Evolutionary conservation across 2,888 invertebrate genomes (phyloP).

Genomic region (Ennomos erosarius): DNA sequence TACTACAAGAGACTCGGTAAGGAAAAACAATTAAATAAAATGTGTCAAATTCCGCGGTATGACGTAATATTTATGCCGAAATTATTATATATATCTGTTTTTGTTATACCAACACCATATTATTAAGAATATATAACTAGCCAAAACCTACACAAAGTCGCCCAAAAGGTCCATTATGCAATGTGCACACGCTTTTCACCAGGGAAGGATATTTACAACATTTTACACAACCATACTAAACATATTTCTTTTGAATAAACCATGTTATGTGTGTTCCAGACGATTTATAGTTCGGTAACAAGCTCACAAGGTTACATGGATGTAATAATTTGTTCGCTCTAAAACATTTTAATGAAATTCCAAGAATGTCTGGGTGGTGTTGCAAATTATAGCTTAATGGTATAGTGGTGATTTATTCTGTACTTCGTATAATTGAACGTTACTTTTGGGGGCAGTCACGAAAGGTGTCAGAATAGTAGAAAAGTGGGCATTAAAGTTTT

Average conservation of each 20-base stretch:
- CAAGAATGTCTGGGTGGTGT: slow-evolving; percentile 37
- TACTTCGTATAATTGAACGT: slow-evolving; percentile 20
- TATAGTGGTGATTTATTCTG: slow-evolving; percentile 23
- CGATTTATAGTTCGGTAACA: slow-evolving; percentile 25
- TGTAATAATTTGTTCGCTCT: slow-evolving; percentile 23
- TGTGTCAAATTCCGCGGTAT: too few relatives aligned
- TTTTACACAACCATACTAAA: neutral
- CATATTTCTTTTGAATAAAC: slow-evolving; percentile 6
- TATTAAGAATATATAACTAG: too few relatives aligned
- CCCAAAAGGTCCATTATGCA: too few relatives aligned
- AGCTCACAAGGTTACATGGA: slow-evolving; percentile 18
- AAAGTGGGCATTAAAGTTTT: slow-evolving; percentile 2
- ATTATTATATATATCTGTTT: too few relatives aligned
- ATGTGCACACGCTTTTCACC: too few relatives aligned
- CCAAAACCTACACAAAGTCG: too few relatives aligned
- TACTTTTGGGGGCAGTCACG: slow-evolving; percentile 23
- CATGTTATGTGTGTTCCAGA: slow-evolving; percentile 19
- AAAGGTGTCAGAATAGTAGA: slow-evolving; percentile 20
- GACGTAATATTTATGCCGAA: too few relatives aligned
- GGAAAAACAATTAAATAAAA: too few relatives aligned
- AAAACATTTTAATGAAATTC: slow-evolving; percentile 32
- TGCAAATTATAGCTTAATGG: slow-evolving; percentile 32
- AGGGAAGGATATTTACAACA: too few relatives aligned
- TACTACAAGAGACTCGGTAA: too few relatives aligned
- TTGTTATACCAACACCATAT: too few relatives aligned